These are phyloP conservation scores for Keiferia lycopersicella DNA, from an alignment of 2,888 invertebrate species.

Conservation along the genomic window DNA sequence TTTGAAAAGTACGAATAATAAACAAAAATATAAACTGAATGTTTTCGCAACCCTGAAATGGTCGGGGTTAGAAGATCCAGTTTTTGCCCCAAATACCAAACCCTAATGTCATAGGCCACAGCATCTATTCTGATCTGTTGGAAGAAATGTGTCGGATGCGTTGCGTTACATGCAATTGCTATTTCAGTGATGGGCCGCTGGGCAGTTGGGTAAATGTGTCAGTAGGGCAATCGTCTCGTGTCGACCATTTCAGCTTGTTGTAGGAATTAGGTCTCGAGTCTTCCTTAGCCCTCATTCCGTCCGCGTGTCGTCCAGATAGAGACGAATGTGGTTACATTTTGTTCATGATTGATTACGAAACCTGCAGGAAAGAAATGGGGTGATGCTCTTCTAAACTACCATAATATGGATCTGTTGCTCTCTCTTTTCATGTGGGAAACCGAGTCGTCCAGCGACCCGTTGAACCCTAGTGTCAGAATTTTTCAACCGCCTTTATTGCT, in stretches of 20 bases:
- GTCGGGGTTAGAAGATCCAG: not conserved
- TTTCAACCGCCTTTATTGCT: too few relatives aligned
- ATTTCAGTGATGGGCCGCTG: conserved; percentile 55
- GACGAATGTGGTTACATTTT: too few relatives aligned
- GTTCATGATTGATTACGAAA: too few relatives aligned
- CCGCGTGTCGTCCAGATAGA: conserved; percentile 21
- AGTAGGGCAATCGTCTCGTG: conserved; percentile 65
- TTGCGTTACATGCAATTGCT: conserved; percentile 53
- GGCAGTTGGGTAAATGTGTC: conserved; percentile 62
- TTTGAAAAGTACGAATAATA: too few relatives aligned
- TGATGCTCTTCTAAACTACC: too few relatives aligned
- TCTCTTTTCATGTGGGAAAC: too few relatives aligned
- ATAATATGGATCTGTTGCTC: too few relatives aligned
- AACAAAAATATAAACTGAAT: not conserved
- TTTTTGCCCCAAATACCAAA: not conserved
- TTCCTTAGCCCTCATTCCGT: conserved; percentile 52
- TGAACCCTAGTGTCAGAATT: too few relatives aligned
- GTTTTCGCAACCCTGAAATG: not conserved
- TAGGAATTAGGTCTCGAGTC: conserved; percentile 40
- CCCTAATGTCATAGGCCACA: not conserved
- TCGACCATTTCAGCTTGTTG: conserved; percentile 64
- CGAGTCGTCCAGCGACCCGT: too few relatives aligned
- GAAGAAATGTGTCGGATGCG: conserved; percentile 36
- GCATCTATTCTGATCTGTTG: conserved; percentile 15
- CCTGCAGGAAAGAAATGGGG: too few relatives aligned